A percentile compares a stretch with the other conserved stretches of the same genome.
phyloP scores from a whole-genome alignment of 2,888 invertebrate genomes.

The Adela reaumurella region DNA sequence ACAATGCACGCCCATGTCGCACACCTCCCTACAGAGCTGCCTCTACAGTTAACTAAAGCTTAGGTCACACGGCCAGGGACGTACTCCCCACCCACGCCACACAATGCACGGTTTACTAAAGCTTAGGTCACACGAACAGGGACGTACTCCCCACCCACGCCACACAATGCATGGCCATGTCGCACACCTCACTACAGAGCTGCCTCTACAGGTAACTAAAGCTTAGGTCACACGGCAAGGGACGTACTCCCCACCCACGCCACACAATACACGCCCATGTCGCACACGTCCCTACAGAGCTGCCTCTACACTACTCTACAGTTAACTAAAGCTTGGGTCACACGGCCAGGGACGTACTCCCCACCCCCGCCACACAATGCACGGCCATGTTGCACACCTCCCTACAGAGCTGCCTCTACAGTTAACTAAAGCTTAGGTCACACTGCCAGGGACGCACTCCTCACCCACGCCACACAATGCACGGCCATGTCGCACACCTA shows the following conservation, averaged over 20 bases:
- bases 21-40: slow-evolving; percentile 84
- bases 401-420: slow-evolving; percentile 81
- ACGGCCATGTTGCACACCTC: slow-evolving; percentile 83
- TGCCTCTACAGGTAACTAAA: slow-evolving; percentile 84
- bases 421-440: slow-evolving; percentile 72
- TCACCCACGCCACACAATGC: slow-evolving; percentile 56
- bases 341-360: slow-evolving; percentile 72
- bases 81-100: slow-evolving; percentile 69
- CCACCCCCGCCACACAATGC: slow-evolving; percentile 82
- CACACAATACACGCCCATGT: too few relatives aligned
- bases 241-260: slow-evolving; percentile 83
- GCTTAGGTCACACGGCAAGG: slow-evolving; percentile 74
- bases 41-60: slow-evolving; percentile 68
- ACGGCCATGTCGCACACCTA: slow-evolving; percentile 83
- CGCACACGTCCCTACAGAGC: slow-evolving; percentile 84
- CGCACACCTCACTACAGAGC: slow-evolving; percentile 83
- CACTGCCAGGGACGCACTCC: slow-evolving; percentile 72
- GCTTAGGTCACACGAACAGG: slow-evolving; percentile 74
- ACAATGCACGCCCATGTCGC: slow-evolving; percentile 68
- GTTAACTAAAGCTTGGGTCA: too few relatives aligned
- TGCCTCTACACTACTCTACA: slow-evolving; percentile 81
- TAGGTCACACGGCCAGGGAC: slow-evolving; percentile 75
- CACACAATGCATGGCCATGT: slow-evolving; percentile 70
- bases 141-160: slow-evolving; percentile 83
- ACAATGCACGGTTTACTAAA: too few relatives aligned